phyloP scores from a whole-genome alignment of 1,140 invertebrate genomes.

The Leptopilina boulardi region DNA sequence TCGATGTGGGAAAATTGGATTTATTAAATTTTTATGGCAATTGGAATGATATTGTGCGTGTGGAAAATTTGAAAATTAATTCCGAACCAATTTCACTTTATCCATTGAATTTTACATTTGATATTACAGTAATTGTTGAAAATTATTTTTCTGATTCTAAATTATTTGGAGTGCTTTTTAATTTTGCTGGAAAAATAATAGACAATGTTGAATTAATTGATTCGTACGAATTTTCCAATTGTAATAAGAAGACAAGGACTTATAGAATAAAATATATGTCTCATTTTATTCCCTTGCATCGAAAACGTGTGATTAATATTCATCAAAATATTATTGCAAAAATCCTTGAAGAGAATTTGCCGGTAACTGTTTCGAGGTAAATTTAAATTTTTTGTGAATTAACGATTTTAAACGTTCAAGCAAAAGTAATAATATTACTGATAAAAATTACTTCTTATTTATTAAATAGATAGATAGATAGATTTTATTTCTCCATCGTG shows the following conservation, averaged over 20 bases:
- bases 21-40: conserved; percentile 35
- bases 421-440: too few relatives aligned
- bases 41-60: conserved; percentile 48
- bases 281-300: conserved; percentile 63
- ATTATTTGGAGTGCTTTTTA: conserved; percentile 66
- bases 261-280: conserved; percentile 73
- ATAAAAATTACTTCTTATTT: too few relatives aligned
- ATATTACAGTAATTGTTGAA: conserved; percentile 64
- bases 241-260: conserved; percentile 62
- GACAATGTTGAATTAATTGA: conserved; percentile 63
- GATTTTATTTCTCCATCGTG: too few relatives aligned
- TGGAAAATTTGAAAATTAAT: neutral
- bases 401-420: too few relatives aligned
- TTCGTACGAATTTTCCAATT: conserved; percentile 60
- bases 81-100: conserved; percentile 47
- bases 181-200: conserved; percentile 67
- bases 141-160: conserved; percentile 54
- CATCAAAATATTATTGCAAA: conserved; percentile 69
- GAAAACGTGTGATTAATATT: conserved; percentile 68
- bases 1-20: conserved; percentile 52
- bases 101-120: conserved; percentile 65
- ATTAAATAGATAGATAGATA: too few relatives aligned
- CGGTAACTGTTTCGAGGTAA: conserved; percentile 60
- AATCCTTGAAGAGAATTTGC: conserved; percentile 64
- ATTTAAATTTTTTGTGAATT: neutral